Base-by-base conservation (phyloP, 2,113 vertebrate genomes). In the Glaucidium brasilianum region DNA sequence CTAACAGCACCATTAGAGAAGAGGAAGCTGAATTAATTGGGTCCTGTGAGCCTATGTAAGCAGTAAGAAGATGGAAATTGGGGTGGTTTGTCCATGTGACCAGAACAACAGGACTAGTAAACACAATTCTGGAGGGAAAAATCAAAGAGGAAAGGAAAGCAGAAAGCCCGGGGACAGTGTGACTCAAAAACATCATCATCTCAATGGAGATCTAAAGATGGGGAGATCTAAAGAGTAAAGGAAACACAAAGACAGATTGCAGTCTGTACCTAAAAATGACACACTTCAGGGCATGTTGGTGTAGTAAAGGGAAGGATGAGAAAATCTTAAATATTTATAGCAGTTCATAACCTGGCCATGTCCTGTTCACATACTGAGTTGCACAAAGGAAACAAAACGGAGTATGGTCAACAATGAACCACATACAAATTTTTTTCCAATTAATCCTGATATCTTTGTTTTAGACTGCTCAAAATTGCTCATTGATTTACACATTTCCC, bases 21-120 rank as follows among this genome's bases (percentile, higher is more conserved):
- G 62, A 92, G 92, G 80, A 64, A 97, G 88, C 59, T 91, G 79
- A 77, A 92, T 82, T 98, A 97, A 98, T 97, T 97, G 88, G 71
- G 37, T 96, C 94, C 93, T 66, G 6, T 63, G 95, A 97, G 97
- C 71, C 55, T 92, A 15, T 49, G 43, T 63, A 94, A 97, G 80
- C 60, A 94, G 12, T 74, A 85, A 80, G 95, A 85, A 58, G 93
- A 96, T n/a, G 49, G 91, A 92, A 96, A 89, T 23, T 90, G 86
- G 75, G 37, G 67, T 80, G 68, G 53, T 88, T 84, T 88, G 87
- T 90, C 66, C 82, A 56, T 43, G 68, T 92, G 93, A 82, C 52
- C 59, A 95, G 75, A 94, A 63, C 41, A 96, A 71, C 30, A 52
- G 80, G 62, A 74, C n/a, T 43, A 80, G 60, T 63, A 83, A 94